A percentile compares a stretch with the other conserved stretches of the same genome.
Evolutionary conservation across 2,888 invertebrate genomes (phyloP).

Genomic region (Mythimna impura): DNA sequence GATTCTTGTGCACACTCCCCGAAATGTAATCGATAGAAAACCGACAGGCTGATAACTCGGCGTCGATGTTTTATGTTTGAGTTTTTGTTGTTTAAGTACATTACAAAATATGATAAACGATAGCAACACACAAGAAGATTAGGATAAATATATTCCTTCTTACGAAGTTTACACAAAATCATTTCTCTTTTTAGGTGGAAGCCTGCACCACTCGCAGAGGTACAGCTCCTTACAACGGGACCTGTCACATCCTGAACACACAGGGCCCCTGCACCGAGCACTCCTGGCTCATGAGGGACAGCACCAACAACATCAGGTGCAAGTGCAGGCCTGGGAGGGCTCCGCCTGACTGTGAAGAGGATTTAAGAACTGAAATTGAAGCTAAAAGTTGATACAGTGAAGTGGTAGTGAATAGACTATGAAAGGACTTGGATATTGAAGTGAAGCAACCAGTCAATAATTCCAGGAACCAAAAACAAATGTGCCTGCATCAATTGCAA

Average conservation of each 20-base stretch:
- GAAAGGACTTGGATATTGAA: neutral
- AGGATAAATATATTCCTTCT: no score
- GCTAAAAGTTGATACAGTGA: slow-evolving; percentile 41
- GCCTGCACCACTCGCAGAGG: slow-evolving; percentile 91
- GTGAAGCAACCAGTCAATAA: neutral
- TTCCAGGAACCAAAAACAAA: neutral
- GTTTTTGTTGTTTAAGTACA: no score
- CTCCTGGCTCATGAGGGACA: slow-evolving; percentile 87
- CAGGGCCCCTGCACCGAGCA: slow-evolving; percentile 94
- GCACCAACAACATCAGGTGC: slow-evolving; percentile 88
- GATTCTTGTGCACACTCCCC: no score
- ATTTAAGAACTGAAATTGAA: neutral
- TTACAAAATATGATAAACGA: no score
- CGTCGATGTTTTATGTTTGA: no score
- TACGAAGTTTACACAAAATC: neutral
- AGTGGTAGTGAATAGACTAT: neutral
- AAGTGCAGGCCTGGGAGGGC: slow-evolving; percentile 91
- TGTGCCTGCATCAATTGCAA: slow-evolving; percentile 72
- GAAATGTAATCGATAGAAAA: no score
- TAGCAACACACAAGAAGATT: no score
- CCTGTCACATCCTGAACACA: slow-evolving; percentile 94
- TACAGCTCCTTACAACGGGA: slow-evolving; percentile 91
- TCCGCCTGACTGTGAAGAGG: slow-evolving; percentile 66
- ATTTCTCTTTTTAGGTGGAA: slow-evolving; percentile 77
- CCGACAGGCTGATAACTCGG: no score